These are phyloP conservation scores for Podarcis muralis DNA, from an alignment of 2,113 vertebrate species.

Conservation along the genomic window DNA sequence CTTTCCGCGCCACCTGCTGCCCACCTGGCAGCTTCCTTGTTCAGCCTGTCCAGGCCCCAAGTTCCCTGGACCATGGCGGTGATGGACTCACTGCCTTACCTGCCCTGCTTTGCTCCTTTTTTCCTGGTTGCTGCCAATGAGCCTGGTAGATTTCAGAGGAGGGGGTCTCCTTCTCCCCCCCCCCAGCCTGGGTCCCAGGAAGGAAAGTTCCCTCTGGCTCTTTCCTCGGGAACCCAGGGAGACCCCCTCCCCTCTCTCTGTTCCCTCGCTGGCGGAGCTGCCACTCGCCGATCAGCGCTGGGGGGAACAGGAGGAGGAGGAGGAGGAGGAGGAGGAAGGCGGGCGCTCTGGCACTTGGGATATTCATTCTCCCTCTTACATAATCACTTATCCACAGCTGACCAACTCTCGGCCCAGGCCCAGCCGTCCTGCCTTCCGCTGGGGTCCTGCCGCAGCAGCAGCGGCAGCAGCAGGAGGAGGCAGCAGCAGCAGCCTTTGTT, in stretches of 20 bases:
- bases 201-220: not conserved
- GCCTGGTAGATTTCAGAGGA: not conserved
- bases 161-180: not conserved
- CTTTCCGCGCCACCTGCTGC: too few relatives aligned
- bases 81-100: too few relatives aligned
- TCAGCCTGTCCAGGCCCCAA: too few relatives aligned
- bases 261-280: not conserved
- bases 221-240: too few relatives aligned
- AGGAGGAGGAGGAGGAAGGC: not conserved
- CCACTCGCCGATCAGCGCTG: not conserved
- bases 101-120: too few relatives aligned
- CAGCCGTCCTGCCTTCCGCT: not conserved
- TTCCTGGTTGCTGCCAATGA: too few relatives aligned
- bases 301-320: not conserved
- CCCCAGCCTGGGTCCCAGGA: not conserved
- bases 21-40: too few relatives aligned
- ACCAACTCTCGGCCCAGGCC: not conserved
- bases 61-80: too few relatives aligned
- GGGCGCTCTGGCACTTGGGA: not conserved
- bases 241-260: not conserved
- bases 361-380: not conserved
- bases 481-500: not conserved
- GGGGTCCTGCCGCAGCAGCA: not conserved
- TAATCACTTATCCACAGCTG: conserved; percentile 26
- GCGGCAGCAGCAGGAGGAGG: too few relatives aligned